Conservation (phyloP, 1,140 invertebrate species). For the Pomacea maculata region DNA sequence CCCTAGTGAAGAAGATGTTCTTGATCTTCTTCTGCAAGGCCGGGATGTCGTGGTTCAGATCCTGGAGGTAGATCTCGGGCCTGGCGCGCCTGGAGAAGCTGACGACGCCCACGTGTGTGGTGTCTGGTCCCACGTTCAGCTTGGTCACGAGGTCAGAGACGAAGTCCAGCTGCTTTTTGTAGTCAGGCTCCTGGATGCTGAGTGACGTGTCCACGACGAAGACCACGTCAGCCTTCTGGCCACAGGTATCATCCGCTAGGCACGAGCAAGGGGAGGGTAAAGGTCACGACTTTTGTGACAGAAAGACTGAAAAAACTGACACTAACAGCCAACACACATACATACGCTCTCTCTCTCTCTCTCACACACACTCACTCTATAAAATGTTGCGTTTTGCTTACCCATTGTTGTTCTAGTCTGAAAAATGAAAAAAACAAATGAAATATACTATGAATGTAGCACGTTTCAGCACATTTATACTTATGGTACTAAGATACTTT, state of each 20-base stretch:
- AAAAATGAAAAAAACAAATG: not conserved
- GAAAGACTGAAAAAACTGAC: no score
- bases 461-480: no score
- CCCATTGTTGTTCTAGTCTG: not conserved
- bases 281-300: not conserved
- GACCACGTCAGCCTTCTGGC: slow-evolving; percentile 40
- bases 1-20: slow-evolving; percentile 24
- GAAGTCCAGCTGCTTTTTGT: slow-evolving; percentile 39
- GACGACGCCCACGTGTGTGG: slow-evolving; percentile 39
- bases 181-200: slow-evolving; percentile 51
- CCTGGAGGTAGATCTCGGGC: slow-evolving; percentile 36
- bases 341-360: no score
- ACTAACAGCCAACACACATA: no score
- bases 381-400: not conserved
- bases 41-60: slow-evolving; percentile 22
- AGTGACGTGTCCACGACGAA: slow-evolving; percentile 53
- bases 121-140: slow-evolving; percentile 41
- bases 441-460: not conserved
- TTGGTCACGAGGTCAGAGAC: slow-evolving; percentile 34
- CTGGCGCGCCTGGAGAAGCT: slow-evolving; percentile 39
- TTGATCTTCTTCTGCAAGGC: slow-evolving; percentile 27
- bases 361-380: not conserved
- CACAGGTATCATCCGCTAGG: slow-evolving; percentile 11
- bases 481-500: no score
- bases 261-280: not conserved